Base-by-base conservation (phyloP, 2,797 vertebrate genomes). In the Iguana delicatissima region DNA sequence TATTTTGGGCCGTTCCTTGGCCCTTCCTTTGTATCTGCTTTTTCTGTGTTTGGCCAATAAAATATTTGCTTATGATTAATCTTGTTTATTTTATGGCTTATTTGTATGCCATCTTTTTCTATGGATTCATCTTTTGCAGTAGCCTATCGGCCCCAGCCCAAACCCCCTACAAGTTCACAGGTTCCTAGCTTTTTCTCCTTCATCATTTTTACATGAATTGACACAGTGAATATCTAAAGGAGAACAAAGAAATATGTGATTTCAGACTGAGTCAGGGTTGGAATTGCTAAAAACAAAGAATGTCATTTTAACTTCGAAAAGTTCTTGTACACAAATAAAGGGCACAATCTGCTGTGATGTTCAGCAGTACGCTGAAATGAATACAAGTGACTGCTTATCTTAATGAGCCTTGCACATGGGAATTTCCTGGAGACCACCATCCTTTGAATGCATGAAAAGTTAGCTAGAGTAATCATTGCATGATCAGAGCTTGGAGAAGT, bases 11-110 rank as follows among this genome's bases (percentile, higher is more conserved):
- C 95, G 92, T 92, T 86, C 92, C 85, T 80, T 83, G 76, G 32
- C 91, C 95, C 92, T 92, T 86, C 92, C 85, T 80, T 83, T 80
- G 2, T 18, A 50, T 86, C 24, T 82, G 24, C 46, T 93, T 90
- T 88, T 93, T 92, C 88, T 94, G 92, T 83, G 92, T 90, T 93
- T 94, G 89, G 93, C 91, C 87, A 93, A 94, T 92, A 94, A 95
- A 95, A 93, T 87, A 92, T 93, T 95, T 96, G 94, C 91, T 94
- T 93, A 24, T 95, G 94, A 93, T 92, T 92, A 89, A 95, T 46
- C 90, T 89, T 94, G 90, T 93, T 92, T 91, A 92, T 93, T 95
- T 95, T 95, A 92, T 22, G 26, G 93, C 92, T 93, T 86, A 93
- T 95, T 94, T 95, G 93, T 95, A 88, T 92, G 32, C 80, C 89